These are phyloP conservation scores for Myotis davidii DNA, from an alignment of 2,113 vertebrate genomes.

Conservation along the genomic window DNA sequence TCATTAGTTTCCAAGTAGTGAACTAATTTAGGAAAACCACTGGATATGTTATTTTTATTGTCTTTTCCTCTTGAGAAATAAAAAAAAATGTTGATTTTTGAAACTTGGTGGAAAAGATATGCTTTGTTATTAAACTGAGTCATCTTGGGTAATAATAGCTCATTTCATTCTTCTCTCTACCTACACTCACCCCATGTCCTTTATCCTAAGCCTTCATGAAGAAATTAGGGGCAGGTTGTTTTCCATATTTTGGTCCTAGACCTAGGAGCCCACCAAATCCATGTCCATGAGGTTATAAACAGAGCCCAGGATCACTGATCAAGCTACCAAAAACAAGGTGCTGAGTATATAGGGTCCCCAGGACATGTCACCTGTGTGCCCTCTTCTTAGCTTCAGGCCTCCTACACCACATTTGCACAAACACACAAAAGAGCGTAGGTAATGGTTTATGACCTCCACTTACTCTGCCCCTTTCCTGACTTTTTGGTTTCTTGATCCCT, in stretches of 20 bases:
- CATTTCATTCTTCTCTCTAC: not conserved
- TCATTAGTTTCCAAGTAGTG: slow-evolving; percentile 23
- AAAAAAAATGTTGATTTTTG: not conserved
- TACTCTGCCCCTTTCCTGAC: not conserved
- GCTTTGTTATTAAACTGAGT: not conserved
- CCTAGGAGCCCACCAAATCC: not conserved
- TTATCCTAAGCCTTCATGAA: not conserved
- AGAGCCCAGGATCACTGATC: not conserved
- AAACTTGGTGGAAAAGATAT: not conserved
- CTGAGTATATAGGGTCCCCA: not conserved
- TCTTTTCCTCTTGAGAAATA: slow-evolving; percentile 4
- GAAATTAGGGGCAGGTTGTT: not conserved
- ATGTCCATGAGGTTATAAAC: not conserved
- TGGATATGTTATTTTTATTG: slow-evolving; percentile 3
- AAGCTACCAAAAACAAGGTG: not conserved
- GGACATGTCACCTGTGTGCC: not conserved
- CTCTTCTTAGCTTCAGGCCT: not conserved
- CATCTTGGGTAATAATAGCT: not conserved
- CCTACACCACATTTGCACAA: not conserved
- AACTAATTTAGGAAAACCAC: slow-evolving; percentile 18
- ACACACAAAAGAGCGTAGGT: not conserved
- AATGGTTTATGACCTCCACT: not conserved
- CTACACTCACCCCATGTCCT: not conserved
- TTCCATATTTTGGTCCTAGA: not conserved
- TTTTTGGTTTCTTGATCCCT: not conserved